Base-by-base conservation (phyloP, 1,140 invertebrate species). In the Aricia agestis region DNA sequence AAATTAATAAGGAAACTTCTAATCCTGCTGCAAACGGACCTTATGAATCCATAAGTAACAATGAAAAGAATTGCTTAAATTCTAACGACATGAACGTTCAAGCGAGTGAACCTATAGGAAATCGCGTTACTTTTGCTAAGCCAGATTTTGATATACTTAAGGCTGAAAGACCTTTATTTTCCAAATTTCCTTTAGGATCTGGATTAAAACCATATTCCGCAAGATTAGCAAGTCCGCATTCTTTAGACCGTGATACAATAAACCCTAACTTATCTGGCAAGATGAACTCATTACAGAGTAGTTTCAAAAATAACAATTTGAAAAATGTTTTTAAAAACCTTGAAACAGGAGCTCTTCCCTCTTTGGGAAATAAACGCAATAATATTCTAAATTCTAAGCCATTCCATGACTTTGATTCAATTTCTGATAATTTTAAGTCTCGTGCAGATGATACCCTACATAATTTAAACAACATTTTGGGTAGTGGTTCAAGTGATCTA, bases 171-270 rank as follows among this genome's bases (percentile, higher is more conserved):
- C 15, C 67, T 9, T 67, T 70, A 68, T 15, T 71, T 32, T 76
- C 78, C 9, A 70, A 63, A 66, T 32, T 80, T 11, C 75, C 76
- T 17, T 45, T 67, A 45, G 11, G 6, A 15, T 67, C 66, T 1
- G 17, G 17, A 61, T 67, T 81, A 31, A 78, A 75, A 52, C 74
- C 77, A 13, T 80, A 73, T 63, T 83, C 72, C 69, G 73, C 80
- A 17, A 83, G 78, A 73, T 59, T 84, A 65, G 61, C 78, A 25
- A 52, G 78, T 19, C 82, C 82, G 57, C 77, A 80, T 18, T 74
- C 74, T 18, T 75, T 85, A 61, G 32, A 78, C 66, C 67, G 80
- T 0, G 80, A 78, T 69, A 75, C 78, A 52, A 36, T 77, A 9
- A 72, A 75, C 42, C 32, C 75, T 10, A 2, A 59, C 7, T 66